A percentile compares a stretch with the other conserved stretches of the same genome.
phyloP scores from a whole-genome alignment of 35 echinoderm and acorn worm species.

The Acanthaster planci region DNA sequence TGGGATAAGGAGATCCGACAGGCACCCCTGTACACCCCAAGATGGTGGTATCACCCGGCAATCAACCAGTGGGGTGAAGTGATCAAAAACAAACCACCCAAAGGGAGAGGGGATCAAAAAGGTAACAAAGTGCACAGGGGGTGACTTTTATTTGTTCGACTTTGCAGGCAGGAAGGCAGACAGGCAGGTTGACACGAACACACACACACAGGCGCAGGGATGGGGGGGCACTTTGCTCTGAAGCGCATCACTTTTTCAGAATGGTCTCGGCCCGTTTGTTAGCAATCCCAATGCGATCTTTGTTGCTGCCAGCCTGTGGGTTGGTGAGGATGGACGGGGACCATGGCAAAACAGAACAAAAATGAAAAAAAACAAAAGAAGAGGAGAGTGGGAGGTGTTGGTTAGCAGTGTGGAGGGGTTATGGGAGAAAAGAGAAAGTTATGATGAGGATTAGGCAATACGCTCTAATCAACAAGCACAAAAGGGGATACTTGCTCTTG shows the following conservation, averaged over 20 bases:
- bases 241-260: slow-evolving; percentile 52
- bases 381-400: slow-evolving; percentile 8
- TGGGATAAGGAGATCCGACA: no score
- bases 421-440: slow-evolving; percentile 18
- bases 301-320: slow-evolving; percentile 49
- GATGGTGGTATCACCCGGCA: neutral
- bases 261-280: slow-evolving; percentile 85
- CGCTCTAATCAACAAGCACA: neutral
- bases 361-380: neutral
- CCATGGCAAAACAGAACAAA: neutral
- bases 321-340: neutral
- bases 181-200: neutral
- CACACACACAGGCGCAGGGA: neutral
- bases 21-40: neutral
- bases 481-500: neutral
- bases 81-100: slow-evolving; percentile 21
- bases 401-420: slow-evolving; percentile 17
- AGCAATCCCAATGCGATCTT: slow-evolving; percentile 65
- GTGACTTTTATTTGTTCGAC: no score
- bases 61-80: slow-evolving; percentile 18
- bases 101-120: neutral
- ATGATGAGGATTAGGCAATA: neutral
- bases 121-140: neutral
- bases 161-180: slow-evolving; percentile 19
- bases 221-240: slow-evolving; percentile 19